Conservation (phyloP, 2,113 vertebrate species). For the Gulo gulo region DNA sequence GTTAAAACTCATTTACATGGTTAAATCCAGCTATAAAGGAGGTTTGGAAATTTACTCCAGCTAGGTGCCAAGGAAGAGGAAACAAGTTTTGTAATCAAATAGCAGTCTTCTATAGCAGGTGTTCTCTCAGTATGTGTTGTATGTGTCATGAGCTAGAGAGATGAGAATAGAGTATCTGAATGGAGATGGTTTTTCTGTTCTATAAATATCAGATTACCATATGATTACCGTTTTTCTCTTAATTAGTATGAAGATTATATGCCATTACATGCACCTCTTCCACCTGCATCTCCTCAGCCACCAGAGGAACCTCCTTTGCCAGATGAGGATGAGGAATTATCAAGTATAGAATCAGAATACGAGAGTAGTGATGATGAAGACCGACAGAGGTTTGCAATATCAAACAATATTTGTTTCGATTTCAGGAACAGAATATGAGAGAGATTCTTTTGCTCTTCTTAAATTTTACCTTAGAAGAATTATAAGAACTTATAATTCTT, state of each 20-base stretch:
- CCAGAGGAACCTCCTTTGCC: conserved; percentile 94
- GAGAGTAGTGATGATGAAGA: conserved; percentile 95
- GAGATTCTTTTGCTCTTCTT: not conserved
- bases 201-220: not conserved
- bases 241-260: conserved; percentile 89
- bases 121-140: not conserved
- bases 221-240: not conserved
- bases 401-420: not conserved
- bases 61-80: not conserved
- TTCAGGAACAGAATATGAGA: not conserved
- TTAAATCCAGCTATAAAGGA: not conserved
- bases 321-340: conserved; percentile 88
- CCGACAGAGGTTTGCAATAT: conserved; percentile 88
- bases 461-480: not conserved
- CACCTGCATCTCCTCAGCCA: conserved; percentile 89
- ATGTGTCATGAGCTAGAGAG: not conserved
- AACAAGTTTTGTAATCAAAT: not conserved
- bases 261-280: conserved; percentile 84
- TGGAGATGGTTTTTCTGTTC: not conserved
- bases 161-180: not conserved
- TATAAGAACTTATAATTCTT: not conserved
- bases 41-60: not conserved
- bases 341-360: conserved; percentile 93
- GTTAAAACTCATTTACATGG: not conserved
- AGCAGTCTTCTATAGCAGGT: not conserved